Percentiles rank a stretch among this genome's conserved stretches.
Evolutionary conservation across 2,797 vertebrate species (phyloP).

Genomic region (Rhabdomys pumilio): DNA sequence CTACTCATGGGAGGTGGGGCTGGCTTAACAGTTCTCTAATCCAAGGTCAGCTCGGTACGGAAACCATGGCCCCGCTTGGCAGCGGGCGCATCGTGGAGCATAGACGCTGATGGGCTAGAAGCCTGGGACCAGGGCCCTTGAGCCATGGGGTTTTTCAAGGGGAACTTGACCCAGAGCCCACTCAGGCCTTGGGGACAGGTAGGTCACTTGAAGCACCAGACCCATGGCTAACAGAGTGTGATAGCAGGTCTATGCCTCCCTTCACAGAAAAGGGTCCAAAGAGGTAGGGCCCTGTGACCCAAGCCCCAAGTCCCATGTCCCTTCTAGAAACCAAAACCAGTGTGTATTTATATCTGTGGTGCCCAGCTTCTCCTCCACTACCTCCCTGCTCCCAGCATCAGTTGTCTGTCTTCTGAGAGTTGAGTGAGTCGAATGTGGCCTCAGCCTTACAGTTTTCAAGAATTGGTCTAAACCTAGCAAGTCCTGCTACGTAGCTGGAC

Average conservation of each 20-base stretch:
- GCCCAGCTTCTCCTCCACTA: not conserved
- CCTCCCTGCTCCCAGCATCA: not conserved
- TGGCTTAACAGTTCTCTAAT: constrained; percentile 84
- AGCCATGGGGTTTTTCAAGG: constrained; percentile 75
- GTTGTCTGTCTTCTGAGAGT: not conserved
- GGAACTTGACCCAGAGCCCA: constrained; percentile 80
- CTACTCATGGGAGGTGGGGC: constrained; percentile 69
- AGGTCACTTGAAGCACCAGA: constrained; percentile 79
- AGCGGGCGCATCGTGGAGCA: constrained; percentile 69
- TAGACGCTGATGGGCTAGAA: constrained; percentile 75
- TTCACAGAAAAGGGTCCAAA: constrained; percentile 35
- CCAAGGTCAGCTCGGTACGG: constrained; percentile 79
- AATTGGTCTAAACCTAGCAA: constrained; percentile 39
- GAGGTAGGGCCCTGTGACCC: constrained; percentile 20
- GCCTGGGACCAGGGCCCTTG: constrained; percentile 75
- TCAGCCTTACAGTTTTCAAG: not conserved
- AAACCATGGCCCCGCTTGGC: constrained; percentile 73
- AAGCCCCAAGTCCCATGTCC: not conserved
- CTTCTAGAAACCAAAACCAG: not conserved
- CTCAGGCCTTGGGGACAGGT: constrained; percentile 82
- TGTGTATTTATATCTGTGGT: not conserved
- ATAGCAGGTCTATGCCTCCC: not conserved
- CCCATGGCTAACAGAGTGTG: constrained; percentile 53
- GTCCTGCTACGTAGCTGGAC: not conserved
- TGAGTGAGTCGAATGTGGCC: not conserved